A percentile compares a stretch with the other conserved stretches of the same genome.
Conservation (phyloP, 1,140 invertebrate species). For the Drosophila varians region DNA sequence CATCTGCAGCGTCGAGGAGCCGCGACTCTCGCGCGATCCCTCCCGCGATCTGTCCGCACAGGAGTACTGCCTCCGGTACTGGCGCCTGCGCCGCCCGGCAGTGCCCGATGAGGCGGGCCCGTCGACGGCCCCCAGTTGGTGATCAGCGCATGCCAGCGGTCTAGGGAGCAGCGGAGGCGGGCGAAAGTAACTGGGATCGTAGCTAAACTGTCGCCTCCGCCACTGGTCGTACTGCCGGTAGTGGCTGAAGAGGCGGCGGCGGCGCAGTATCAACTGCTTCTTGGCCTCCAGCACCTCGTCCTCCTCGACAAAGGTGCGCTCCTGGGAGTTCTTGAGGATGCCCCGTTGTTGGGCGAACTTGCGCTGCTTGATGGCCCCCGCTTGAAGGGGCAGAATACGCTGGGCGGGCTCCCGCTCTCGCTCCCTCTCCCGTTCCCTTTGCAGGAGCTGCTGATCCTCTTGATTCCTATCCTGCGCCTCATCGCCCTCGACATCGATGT, state of each 20-base stretch:
- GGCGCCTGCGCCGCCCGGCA: slow-evolving; percentile 71
- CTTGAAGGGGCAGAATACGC: slow-evolving; percentile 55
- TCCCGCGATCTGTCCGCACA: slow-evolving; percentile 79
- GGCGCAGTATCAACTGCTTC: slow-evolving; percentile 78
- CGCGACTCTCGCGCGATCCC: slow-evolving; percentile 77
- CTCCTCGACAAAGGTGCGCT: slow-evolving; percentile 72
- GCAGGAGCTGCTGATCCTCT: slow-evolving; percentile 32
- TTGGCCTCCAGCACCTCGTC: slow-evolving; percentile 79
- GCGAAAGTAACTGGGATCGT: slow-evolving; percentile 82
- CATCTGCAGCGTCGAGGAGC: slow-evolving; percentile 61
- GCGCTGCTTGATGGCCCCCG: slow-evolving; percentile 45
- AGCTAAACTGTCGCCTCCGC: slow-evolving; percentile 81
- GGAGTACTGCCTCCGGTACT: slow-evolving; percentile 78
- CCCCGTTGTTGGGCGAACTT: slow-evolving; percentile 78
- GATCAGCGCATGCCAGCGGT: slow-evolving; percentile 71
- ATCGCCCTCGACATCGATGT: slow-evolving; percentile 40
- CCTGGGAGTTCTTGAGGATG: slow-evolving; percentile 77
- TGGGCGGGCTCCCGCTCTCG: slow-evolving; percentile 30
- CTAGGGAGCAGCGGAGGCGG: slow-evolving; percentile 71
- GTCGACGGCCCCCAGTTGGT: slow-evolving; percentile 52
- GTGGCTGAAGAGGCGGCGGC: slow-evolving; percentile 77
- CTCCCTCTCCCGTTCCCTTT: slow-evolving; percentile 7
- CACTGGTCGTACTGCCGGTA: slow-evolving; percentile 82
- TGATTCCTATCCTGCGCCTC: slow-evolving; percentile 6
- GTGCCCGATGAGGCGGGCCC: slow-evolving; percentile 40